Evolutionary conservation across 1,140 invertebrate genomes (phyloP).

Genomic region (Heliothis subflexa): DNA sequence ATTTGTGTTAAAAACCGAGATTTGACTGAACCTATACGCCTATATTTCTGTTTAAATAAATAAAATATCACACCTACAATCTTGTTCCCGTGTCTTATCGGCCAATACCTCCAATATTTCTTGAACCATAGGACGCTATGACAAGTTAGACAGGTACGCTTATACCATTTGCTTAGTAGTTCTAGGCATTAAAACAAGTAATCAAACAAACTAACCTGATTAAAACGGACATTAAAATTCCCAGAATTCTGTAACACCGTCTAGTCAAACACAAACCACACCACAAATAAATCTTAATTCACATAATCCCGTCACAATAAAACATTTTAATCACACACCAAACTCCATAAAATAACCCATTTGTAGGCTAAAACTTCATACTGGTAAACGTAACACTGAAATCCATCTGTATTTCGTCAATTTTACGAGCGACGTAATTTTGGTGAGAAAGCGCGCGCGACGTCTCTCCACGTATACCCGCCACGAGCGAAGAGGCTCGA

Average conservation of each 20-base stretch:
- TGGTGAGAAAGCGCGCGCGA: constrained; percentile 9
- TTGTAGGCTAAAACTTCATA: constrained; percentile 43
- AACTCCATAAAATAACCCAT: constrained; percentile 46
- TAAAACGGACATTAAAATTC: constrained; percentile 6
- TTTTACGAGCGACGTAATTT: constrained; percentile 54
- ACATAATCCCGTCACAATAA: constrained; percentile 52
- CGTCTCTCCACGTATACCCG: constrained; percentile 30
- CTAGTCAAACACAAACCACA: constrained; percentile 46
- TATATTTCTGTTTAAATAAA: constrained; percentile 9
- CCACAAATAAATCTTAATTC: constrained; percentile 53
- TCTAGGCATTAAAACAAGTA: constrained; percentile 11
- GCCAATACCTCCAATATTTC: constrained; percentile 17
- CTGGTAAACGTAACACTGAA: constrained; percentile 55
- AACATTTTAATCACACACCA: constrained; percentile 50
- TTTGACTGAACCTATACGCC: not conserved
- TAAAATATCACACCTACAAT: constrained; percentile 20
- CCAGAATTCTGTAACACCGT: constrained; percentile 27
- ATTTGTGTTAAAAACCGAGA: too few relatives aligned
- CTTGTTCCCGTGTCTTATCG: constrained; percentile 24
- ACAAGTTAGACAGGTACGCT: constrained; percentile 23
- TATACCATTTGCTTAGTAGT: not conserved
- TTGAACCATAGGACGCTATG: not conserved
- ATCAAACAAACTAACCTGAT: constrained; percentile 43
- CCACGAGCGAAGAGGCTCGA: constrained; percentile 56
- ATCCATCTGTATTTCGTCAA: constrained; percentile 59